These are phyloP conservation scores for Umimayanthus kanabou DNA, from an alignment of 92 coral and sea anemone species.

Conservation along the genomic window DNA sequence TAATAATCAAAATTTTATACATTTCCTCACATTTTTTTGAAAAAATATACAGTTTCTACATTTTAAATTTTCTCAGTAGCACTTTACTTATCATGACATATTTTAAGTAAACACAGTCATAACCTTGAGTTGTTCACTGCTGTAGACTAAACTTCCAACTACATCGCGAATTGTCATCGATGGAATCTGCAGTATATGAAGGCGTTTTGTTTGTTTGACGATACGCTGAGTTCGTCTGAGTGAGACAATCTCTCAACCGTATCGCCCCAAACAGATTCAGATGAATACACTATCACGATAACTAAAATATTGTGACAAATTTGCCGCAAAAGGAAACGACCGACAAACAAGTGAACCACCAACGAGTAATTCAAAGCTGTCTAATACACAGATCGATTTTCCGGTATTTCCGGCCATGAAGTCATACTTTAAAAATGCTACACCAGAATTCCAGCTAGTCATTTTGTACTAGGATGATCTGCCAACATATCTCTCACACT, in stretches of 20 bases:
- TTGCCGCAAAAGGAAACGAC: constrained; percentile 41
- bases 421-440: constrained; percentile 48
- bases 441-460: constrained; percentile 24
- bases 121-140: neutral
- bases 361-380: constrained; percentile 43
- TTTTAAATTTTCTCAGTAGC: neutral
- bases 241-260: neutral
- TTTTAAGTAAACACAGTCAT: neutral
- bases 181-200: neutral
- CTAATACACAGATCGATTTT: constrained; percentile 48
- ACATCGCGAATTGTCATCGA: neutral
- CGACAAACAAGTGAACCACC: constrained; percentile 29
- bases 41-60: neutral
- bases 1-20: neutral
- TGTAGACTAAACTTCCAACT: constrained; percentile 25
- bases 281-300: neutral
- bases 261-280: neutral
- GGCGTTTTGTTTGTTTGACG: neutral
- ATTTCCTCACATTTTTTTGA: neutral
- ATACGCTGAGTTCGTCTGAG: neutral
- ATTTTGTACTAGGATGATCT: neutral
- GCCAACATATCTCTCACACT: neutral
- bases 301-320: neutral
- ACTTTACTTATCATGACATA: too few relatives aligned
- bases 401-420: constrained; percentile 69